phyloP scores from a whole-genome alignment of 1,140 invertebrate genomes.

The Paralvinella palmiformis region DNA sequence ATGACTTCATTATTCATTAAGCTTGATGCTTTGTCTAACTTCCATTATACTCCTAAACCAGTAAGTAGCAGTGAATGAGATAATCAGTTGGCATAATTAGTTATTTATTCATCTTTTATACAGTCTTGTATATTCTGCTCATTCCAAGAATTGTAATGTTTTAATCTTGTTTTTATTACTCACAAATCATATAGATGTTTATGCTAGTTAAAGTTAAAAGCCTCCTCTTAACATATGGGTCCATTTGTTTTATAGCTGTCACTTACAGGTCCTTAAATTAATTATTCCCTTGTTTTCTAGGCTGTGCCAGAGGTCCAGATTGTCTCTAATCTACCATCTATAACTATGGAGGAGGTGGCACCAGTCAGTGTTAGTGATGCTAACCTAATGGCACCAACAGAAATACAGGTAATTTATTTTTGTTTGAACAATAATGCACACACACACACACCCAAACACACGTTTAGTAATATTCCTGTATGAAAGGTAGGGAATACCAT shows the following conservation, averaged over 20 bases:
- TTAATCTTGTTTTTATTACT: too few relatives aligned
- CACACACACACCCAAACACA: neutral
- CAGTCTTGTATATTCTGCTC: too few relatives aligned
- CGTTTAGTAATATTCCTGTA: neutral
- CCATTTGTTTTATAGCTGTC: too few relatives aligned
- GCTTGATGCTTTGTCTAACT: slow-evolving; percentile 88
- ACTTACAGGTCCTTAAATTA: too few relatives aligned
- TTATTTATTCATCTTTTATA: slow-evolving; percentile 12
- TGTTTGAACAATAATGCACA: neutral
- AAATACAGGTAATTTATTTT: slow-evolving; percentile 65
- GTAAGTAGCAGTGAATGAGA: slow-evolving; percentile 49
- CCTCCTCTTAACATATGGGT: too few relatives aligned
- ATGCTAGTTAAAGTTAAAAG: too few relatives aligned
- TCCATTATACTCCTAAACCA: slow-evolving; percentile 85
- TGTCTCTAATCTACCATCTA: slow-evolving; percentile 82
- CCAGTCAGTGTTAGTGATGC: slow-evolving; percentile 79
- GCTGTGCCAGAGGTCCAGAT: slow-evolving; percentile 82
- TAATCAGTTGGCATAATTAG: neutral
- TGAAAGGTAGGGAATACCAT: neutral
- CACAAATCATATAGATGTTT: too few relatives aligned
- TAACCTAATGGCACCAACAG: slow-evolving; percentile 84
- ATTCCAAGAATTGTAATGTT: too few relatives aligned
- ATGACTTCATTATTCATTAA: slow-evolving; percentile 79
- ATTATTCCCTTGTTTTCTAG: too few relatives aligned
- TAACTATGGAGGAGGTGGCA: slow-evolving; percentile 92